A percentile compares a stretch with the other conserved stretches of the same genome.
phyloP scores from a whole-genome alignment of 2,113 vertebrate species.

The Pleuronectes platessa region DNA sequence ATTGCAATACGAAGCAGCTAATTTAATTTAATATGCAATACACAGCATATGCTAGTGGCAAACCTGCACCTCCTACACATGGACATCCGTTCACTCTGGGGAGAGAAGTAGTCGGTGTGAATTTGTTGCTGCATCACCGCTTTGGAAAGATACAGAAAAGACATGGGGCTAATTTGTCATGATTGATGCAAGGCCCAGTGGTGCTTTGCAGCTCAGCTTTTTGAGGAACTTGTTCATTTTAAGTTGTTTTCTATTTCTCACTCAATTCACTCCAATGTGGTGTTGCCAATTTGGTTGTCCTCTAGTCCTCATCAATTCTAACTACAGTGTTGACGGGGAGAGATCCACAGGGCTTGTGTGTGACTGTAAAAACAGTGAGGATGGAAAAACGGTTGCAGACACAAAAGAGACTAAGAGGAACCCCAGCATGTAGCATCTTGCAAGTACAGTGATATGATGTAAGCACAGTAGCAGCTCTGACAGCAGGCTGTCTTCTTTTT shows the following conservation, averaged over 20 bases:
- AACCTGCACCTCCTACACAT: slow-evolving; percentile 47
- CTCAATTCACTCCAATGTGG: slow-evolving; percentile 6
- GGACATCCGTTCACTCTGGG: slow-evolving; percentile 22
- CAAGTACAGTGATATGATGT: not conserved
- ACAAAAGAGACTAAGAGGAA: not conserved
- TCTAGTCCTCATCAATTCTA: not conserved
- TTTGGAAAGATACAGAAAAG: slow-evolving; percentile 12
- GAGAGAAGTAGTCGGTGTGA: slow-evolving; percentile 10
- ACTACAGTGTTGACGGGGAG: not conserved
- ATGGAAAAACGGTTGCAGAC: not conserved
- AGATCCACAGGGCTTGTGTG: not conserved
- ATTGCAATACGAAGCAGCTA: slow-evolving; percentile 47
- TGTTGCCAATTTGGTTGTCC: not conserved
- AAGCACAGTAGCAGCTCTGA: not conserved
- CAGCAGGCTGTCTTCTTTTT: slow-evolving; percentile 4
- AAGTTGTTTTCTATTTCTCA: not conserved
- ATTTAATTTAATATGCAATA: slow-evolving; percentile 62
- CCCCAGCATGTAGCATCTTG: not conserved
- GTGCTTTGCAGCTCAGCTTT: not conserved
- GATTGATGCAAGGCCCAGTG: not conserved
- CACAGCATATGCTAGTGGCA: slow-evolving; percentile 35
- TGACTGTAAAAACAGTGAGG: not conserved
- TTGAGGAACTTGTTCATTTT: slow-evolving; percentile 7
- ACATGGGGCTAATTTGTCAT: slow-evolving; percentile 14
- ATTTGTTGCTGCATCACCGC: slow-evolving; percentile 2